Conservation (phyloP, 2,888 invertebrate species). For the Onthophagus sagittarius region DNA sequence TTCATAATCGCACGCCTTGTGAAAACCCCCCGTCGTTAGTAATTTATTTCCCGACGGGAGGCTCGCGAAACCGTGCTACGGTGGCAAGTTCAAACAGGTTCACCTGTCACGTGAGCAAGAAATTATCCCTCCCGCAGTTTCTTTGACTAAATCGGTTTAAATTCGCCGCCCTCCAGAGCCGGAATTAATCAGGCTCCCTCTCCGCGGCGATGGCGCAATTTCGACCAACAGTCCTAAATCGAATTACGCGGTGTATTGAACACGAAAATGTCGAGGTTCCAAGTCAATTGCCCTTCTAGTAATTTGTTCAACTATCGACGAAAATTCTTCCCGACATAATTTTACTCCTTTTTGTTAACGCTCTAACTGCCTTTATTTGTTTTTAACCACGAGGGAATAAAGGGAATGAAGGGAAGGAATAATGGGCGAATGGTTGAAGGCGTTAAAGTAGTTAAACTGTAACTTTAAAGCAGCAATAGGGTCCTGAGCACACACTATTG, state of each 20-base stretch:
- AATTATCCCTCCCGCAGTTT: neutral
- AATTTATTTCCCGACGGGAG: neutral
- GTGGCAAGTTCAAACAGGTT: neutral
- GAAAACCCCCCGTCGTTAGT: neutral
- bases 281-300: neutral
- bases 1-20: neutral
- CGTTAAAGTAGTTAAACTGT: neutral
- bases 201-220: neutral
- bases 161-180: neutral
- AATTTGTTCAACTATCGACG: neutral
- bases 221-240: neutral
- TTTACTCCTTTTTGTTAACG: too few species aligned
- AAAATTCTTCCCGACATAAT: too few species aligned
- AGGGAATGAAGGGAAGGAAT: too few species aligned
- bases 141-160: neutral
- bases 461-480: neutral
- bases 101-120: neutral
- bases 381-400: too few species aligned
- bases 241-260: neutral
- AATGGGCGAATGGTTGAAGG: too few species aligned
- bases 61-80: neutral
- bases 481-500: neutral
- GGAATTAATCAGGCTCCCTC: neutral
- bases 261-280: neutral
- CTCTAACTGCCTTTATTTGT: too few species aligned